phyloP scores from a whole-genome alignment of 2,888 invertebrate genomes.

The Branchinecta sandiegonensis region DNA sequence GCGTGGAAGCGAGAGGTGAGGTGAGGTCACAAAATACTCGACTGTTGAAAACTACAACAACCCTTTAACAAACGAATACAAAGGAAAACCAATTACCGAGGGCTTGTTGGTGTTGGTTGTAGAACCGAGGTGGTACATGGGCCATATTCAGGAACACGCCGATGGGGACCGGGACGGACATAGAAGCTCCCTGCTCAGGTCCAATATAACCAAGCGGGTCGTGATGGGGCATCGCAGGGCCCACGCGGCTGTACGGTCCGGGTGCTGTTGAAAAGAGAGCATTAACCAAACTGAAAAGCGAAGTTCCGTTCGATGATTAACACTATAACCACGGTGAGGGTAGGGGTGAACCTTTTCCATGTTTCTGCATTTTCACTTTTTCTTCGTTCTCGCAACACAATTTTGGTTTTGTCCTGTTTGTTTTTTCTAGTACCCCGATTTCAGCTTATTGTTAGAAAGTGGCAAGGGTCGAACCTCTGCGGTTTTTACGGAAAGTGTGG shows the following conservation, averaged over 20 bases:
- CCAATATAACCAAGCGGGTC: constrained; percentile 89
- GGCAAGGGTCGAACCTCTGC: too few relatives aligned
- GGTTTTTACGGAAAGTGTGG: too few relatives aligned
- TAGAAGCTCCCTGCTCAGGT: constrained; percentile 44
- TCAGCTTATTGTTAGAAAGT: too few relatives aligned
- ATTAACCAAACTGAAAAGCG: too few relatives aligned
- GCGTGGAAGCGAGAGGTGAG: not conserved
- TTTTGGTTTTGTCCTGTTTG: too few relatives aligned
- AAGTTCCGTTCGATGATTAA: too few relatives aligned
- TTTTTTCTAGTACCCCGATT: too few relatives aligned
- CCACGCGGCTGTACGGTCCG: constrained; percentile 30
- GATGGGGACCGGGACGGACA: constrained; percentile 63
- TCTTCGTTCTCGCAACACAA: too few relatives aligned
- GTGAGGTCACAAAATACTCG: not conserved
- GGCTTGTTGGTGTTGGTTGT: constrained; percentile 56
- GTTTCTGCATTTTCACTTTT: too few relatives aligned
- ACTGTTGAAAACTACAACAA: not conserved
- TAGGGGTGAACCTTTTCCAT: too few relatives aligned
- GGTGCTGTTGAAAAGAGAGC: not conserved
- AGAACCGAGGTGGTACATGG: constrained; percentile 56
- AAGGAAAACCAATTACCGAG: constrained; percentile 34
- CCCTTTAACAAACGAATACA: not conserved
- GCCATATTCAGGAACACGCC: constrained; percentile 89
- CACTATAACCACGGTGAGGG: too few relatives aligned
- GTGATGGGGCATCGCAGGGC: constrained; percentile 51